phyloP scores from a whole-genome alignment of 2,113 vertebrate species.

The Heteronetta atricapilla region DNA sequence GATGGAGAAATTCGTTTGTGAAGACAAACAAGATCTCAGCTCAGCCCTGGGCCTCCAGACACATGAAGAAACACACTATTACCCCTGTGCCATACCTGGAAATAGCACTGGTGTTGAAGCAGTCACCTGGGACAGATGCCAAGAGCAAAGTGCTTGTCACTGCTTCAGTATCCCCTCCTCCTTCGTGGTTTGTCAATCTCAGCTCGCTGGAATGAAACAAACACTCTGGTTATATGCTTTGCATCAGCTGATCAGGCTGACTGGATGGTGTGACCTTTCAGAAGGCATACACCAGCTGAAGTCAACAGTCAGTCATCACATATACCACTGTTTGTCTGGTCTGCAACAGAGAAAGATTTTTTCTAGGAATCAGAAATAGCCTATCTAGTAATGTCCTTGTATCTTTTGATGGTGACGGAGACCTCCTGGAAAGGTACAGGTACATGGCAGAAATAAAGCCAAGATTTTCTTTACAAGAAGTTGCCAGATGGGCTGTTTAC shows the following conservation, averaged over 20 bases:
- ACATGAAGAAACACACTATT: neutral
- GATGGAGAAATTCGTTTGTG: neutral
- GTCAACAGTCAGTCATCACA: neutral
- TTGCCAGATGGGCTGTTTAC: neutral
- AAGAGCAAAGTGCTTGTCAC: neutral
- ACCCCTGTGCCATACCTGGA: neutral
- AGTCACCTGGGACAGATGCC: neutral
- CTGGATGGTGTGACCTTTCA: neutral
- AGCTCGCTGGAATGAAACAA: conserved; percentile 47
- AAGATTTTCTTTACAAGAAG: neutral
- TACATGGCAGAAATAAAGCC: neutral
- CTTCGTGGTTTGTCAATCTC: neutral
- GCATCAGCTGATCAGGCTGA: neutral
- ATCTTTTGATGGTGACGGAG: neutral
- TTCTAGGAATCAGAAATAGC: conserved; percentile 9
- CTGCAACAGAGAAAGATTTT: neutral
- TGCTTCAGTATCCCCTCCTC: neutral
- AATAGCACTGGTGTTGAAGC: neutral
- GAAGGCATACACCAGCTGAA: neutral
- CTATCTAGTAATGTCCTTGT: neutral
- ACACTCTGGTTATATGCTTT: neutral
- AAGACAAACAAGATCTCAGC: neutral
- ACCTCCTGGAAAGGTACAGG: neutral
- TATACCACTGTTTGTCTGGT: neutral
- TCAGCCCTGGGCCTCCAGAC: neutral